A percentile compares a stretch with the other conserved stretches of the same genome.
These are phyloP conservation scores for Armadillidium nasatum DNA, from an alignment of 1,140 invertebrate species.

Conservation along the genomic window DNA sequence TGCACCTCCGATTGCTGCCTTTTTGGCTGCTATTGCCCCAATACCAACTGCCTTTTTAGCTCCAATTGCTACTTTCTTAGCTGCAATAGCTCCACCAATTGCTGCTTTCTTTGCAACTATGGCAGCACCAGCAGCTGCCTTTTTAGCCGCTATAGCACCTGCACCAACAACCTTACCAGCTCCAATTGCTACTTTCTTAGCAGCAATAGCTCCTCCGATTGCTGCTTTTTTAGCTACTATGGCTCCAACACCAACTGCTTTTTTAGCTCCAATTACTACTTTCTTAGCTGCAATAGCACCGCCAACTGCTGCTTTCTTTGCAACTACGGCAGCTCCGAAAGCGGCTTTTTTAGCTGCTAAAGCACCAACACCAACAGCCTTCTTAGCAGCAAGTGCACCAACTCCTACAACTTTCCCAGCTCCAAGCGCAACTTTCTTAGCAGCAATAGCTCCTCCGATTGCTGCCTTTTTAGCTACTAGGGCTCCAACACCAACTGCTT, in stretches of 20 bases:
- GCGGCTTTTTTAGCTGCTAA: neutral
- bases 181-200: too few relatives aligned
- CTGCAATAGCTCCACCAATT: too few relatives aligned
- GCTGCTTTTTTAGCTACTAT: too few relatives aligned
- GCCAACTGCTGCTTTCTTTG: neutral
- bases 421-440: neutral
- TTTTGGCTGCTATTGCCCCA: neutral
- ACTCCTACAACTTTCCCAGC: neutral
- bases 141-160: neutral
- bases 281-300: neutral
- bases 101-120: too few relatives aligned
- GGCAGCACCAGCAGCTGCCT: neutral
- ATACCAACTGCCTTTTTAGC: too few relatives aligned
- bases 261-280: neutral
- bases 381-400: neutral
- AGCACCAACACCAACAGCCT: neutral
- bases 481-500: neutral
- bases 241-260: too few relatives aligned
- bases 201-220: too few relatives aligned
- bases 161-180: neutral
- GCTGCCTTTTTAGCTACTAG: neutral
- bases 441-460: neutral
- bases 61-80: too few relatives aligned
- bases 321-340: neutral
- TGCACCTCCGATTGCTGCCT: neutral